Evolutionary conservation across 2,888 invertebrate genomes (phyloP).

Genomic region (Tineola bisselliella): DNA sequence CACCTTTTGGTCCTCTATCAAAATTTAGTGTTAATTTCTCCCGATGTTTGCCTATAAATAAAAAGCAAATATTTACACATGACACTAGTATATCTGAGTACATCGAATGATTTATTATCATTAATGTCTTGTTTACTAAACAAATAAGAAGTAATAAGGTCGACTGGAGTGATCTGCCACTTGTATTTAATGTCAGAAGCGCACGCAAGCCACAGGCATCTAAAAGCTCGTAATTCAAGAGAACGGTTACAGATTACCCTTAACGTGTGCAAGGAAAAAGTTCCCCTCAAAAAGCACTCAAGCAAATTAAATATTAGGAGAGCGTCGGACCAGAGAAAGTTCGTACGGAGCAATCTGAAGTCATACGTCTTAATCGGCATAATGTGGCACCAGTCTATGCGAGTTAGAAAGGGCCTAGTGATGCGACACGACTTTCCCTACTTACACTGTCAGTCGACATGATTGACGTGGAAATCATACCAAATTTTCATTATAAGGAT

Average conservation of each 20-base stretch:
- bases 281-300: constrained; percentile 60
- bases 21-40: constrained; percentile 81
- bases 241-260: constrained; percentile 61
- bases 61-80: neutral
- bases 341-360: constrained; percentile 47
- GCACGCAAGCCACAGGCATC: constrained; percentile 34
- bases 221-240: constrained; percentile 47
- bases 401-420: constrained; percentile 30
- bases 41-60: constrained; percentile 66
- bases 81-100: neutral
- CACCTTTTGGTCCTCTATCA: constrained; percentile 63
- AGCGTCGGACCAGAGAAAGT: constrained; percentile 42
- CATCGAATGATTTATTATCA: neutral
- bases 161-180: constrained; percentile 18
- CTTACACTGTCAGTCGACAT: constrained; percentile 22
- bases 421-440: constrained; percentile 49
- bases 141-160: neutral
- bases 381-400: constrained; percentile 51
- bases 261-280: constrained; percentile 49
- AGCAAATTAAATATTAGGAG: constrained; percentile 62
- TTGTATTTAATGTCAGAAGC: constrained; percentile 32
- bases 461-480: constrained; percentile 41
- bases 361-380: constrained; percentile 64
- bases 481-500: constrained; percentile 20
- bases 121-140: neutral